Evolutionary conservation across 64 coral and sea anemone species (phyloP).

Genomic region (Stichodactyla mertensii): DNA sequence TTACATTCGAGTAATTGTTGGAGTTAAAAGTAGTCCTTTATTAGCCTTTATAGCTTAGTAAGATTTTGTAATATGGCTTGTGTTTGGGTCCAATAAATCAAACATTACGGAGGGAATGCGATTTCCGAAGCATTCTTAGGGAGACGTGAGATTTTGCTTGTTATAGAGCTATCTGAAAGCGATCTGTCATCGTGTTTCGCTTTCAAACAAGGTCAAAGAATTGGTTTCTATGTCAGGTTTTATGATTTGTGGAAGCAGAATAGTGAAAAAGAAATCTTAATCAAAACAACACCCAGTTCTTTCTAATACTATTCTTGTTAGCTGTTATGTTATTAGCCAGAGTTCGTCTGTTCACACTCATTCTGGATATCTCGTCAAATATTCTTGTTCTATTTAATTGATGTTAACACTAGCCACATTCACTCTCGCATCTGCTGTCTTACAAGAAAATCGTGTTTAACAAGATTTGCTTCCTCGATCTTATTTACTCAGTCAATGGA

Average conservation of each 20-base stretch:
- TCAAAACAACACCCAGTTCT: not conserved
- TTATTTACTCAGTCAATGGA: constrained; percentile 7
- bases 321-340: not conserved
- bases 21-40: constrained; percentile 14
- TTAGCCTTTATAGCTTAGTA: constrained; percentile 3
- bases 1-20: constrained; percentile 17
- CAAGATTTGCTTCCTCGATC: not conserved
- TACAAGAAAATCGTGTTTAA: not conserved
- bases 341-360: not conserved
- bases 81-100: not conserved
- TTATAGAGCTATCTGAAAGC: constrained; percentile 11
- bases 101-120: not conserved
- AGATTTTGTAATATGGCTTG: not conserved
- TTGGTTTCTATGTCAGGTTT: not conserved
- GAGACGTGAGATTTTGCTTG: not conserved
- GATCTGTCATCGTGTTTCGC: constrained; percentile 3
- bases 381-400: not conserved
- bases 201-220: not conserved
- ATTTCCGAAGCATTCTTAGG: not conserved
- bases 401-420: constrained; percentile 6
- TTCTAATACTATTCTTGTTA: not conserved
- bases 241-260: not conserved
- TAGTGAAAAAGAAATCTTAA: constrained; percentile 5
- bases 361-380: not conserved
- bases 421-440: not conserved